Conservation (phyloP, 2,797 vertebrate genomes). For the Odontamblyopus lacepedii region DNA sequence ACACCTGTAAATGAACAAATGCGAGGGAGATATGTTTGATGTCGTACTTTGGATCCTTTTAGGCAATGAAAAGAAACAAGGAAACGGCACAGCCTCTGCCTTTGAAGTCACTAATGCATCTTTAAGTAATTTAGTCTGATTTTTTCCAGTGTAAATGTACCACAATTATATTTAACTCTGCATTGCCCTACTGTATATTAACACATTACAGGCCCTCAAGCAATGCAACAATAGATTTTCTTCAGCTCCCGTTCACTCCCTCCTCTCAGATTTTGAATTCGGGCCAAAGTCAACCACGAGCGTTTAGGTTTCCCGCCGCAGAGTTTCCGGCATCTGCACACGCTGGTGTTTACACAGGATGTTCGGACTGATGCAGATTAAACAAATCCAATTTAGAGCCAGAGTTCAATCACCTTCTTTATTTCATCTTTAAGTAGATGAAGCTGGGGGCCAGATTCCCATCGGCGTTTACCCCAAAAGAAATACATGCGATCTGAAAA, state of each 20-base stretch:
- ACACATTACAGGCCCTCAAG: constrained; percentile 14
- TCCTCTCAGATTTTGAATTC: constrained; percentile 60
- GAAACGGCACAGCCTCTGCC: no score
- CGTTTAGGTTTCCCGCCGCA: constrained; percentile 70
- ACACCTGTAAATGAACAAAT: no score
- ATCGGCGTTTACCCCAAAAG: constrained; percentile 58
- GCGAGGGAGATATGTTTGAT: no score
- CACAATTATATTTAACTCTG: no score
- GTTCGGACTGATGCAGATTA: constrained; percentile 76
- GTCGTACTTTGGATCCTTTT: no score
- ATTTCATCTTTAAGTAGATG: constrained; percentile 71
- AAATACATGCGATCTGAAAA: constrained; percentile 52
- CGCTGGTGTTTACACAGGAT: constrained; percentile 81
- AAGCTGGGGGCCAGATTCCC: constrained; percentile 64
- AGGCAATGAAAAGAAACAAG: no score
- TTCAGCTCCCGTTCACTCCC: constrained; percentile 55
- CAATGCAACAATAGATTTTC: constrained; percentile 70
- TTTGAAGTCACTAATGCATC: no score
- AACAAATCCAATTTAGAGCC: constrained; percentile 77
- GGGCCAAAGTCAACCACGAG: constrained; percentile 76
- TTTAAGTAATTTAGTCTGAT: no score
- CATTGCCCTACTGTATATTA: no score
- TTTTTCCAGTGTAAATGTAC: no score
- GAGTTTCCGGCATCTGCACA: constrained; percentile 77
- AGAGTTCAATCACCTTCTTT: constrained; percentile 72